Percentiles rank a stretch among this genome's conserved stretches.
These are phyloP conservation scores for Mycalesis mineus DNA, from an alignment of 2,888 invertebrate genomes.

Conservation along the genomic window DNA sequence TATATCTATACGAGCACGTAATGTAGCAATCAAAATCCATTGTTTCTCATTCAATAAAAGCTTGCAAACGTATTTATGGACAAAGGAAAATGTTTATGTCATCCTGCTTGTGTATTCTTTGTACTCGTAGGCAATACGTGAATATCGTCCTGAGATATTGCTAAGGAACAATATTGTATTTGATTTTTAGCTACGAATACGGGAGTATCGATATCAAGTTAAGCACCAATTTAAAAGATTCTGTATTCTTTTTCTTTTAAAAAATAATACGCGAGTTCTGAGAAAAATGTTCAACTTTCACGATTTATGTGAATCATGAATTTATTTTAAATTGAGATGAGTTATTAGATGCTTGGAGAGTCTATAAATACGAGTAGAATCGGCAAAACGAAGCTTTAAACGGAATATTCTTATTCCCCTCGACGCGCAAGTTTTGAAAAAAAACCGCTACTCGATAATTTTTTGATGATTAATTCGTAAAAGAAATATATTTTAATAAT, in stretches of 20 bases:
- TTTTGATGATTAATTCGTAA: no score
- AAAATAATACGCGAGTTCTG: no score
- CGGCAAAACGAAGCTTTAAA: no score
- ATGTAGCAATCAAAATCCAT: slow-evolving; percentile 8
- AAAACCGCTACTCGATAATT: no score
- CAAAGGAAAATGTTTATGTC: slow-evolving; percentile 9
- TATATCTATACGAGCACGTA: neutral
- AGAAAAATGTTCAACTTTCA: no score
- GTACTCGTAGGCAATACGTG: slow-evolving; percentile 1
- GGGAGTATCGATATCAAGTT: neutral
- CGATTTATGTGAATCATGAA: no score
- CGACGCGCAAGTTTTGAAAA: no score
- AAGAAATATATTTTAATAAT: no score
- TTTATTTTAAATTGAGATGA: no score
- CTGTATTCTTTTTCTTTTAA: neutral
- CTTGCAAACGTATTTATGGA: slow-evolving; percentile 5
- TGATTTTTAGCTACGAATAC: neutral
- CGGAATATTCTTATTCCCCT: no score
- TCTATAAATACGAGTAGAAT: no score
- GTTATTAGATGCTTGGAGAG: no score
- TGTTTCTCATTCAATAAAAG: slow-evolving; percentile 7
- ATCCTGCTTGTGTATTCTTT: slow-evolving; percentile 6
- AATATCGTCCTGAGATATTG: slow-evolving; percentile 5
- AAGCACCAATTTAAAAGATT: neutral
- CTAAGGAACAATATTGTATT: slow-evolving; percentile 3